Evolutionary conservation across 2,888 invertebrate genomes (phyloP), one percentile per base, ranked within the genome.

Genomic region (Proisotoma minuta): DNA sequence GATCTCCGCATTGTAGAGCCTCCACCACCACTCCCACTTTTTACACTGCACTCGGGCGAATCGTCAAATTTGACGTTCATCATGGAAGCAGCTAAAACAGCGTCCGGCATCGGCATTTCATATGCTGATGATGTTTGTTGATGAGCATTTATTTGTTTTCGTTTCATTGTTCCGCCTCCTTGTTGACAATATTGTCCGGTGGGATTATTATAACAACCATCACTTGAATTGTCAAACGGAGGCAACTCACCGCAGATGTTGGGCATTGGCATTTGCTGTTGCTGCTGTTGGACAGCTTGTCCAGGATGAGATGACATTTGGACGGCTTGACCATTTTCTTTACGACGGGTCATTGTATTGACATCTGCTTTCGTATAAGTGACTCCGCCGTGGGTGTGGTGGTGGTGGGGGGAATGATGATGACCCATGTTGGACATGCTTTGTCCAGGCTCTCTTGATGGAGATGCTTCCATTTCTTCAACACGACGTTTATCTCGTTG

Each of bases 401-500:
- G 52, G 23, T 49, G 59, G 15, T 22, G 52, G n/a, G 60, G 57
- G 28, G 18, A 52, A 3, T 22, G 52, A 12, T 57, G 57, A 52
- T 63, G 63, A 15, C 62, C 57, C 60, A 64, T 57, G 23, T 64
- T 57, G 27, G 64, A 62, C 64, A 64, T 62, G 24, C 62, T 57
- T 18, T 39, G 40, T 18, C 56, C 20, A 18, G 29, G 50, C n/a
- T 56, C 26, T 15, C 59, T 60, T 24, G 65, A 59, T 47, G 65
- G 65, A 24, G 68, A 68, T 50, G 60, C 59, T 12, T 82, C 82
- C 66, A 76, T 78, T 68, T 79, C 79, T 54, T 60, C 79, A 18
- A 88, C 84, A 70, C 88, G 82, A 66, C 88, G 87, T 77, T 91
- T 91, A 76, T 91, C 91, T 58, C 91, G 82, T 76, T 95, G 94